A percentile compares a stretch with the other conserved stretches of the same genome.
phyloP scores from a whole-genome alignment of 2,888 invertebrate species.

The Philhelius pedissequus region DNA sequence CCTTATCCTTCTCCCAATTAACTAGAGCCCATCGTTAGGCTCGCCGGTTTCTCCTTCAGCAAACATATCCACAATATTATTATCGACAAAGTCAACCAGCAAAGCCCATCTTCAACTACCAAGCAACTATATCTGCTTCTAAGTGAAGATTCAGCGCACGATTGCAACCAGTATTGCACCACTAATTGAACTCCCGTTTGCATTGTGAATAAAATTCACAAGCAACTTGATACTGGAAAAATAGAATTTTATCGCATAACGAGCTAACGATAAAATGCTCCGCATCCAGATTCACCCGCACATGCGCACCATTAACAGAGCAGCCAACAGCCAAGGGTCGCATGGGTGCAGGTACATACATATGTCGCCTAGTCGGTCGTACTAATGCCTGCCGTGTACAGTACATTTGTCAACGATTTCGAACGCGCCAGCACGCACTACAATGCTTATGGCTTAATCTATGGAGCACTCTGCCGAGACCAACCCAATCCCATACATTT shows the following conservation, averaged over 20 bases:
- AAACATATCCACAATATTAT: background rate
- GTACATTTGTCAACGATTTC: slow-evolving; percentile 47
- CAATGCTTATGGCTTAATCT: slow-evolving; percentile 52
- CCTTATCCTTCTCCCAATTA: slow-evolving; percentile 52
- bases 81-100: slow-evolving; percentile 35
- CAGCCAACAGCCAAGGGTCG: slow-evolving; percentile 15
- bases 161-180: slow-evolving; percentile 60
- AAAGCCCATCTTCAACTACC: background rate
- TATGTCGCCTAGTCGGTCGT: background rate
- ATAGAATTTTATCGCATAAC: slow-evolving; percentile 62
- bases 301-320: slow-evolving; percentile 23
- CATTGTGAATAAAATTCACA: slow-evolving; percentile 13
- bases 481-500: slow-evolving; percentile 48
- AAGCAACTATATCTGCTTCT: background rate
- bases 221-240: background rate
- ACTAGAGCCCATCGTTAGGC: background rate
- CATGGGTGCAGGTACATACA: background rate
- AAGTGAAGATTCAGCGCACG: slow-evolving; percentile 50
- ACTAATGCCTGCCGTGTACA: slow-evolving; percentile 17
- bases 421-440: slow-evolving; percentile 44
- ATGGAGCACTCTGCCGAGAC: slow-evolving; percentile 4
- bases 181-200: slow-evolving; percentile 57
- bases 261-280: slow-evolving; percentile 55
- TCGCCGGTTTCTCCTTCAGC: slow-evolving; percentile 12
- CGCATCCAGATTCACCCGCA: slow-evolving; percentile 48